Percentiles rank a stretch among this genome's conserved stretches.
Evolutionary conservation across 1,140 invertebrate species (phyloP).

Genomic region (Drusus annulatus): DNA sequence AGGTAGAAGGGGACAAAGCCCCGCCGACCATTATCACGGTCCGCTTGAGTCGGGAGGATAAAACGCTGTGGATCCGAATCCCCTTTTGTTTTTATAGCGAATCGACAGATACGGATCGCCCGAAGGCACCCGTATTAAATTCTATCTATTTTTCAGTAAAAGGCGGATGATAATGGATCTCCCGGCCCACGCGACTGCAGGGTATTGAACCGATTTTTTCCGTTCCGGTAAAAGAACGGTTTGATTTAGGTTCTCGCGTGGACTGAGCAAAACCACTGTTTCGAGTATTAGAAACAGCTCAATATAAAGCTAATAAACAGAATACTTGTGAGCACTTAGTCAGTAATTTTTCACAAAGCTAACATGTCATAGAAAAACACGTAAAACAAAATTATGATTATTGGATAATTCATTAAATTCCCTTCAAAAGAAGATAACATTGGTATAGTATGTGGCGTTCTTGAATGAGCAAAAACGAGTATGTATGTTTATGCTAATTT

Average conservation of each 20-base stretch:
- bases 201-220: conserved; percentile 11
- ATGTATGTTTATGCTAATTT: too few species aligned
- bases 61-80: conserved; percentile 41
- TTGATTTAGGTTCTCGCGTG: neutral
- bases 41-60: conserved; percentile 49
- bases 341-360: too few species aligned
- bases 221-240: conserved; percentile 30
- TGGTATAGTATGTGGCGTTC: too few species aligned
- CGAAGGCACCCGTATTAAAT: conserved; percentile 56
- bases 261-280: too few species aligned
- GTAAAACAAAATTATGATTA: too few species aligned
- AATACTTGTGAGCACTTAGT: too few species aligned
- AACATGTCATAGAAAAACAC: too few species aligned
- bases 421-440: too few species aligned
- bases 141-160: conserved; percentile 59
- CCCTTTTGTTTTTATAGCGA: conserved; percentile 59
- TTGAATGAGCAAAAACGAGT: too few species aligned
- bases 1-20: conserved; percentile 38
- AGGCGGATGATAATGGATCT: conserved; percentile 53
- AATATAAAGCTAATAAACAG: too few species aligned
- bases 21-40: conserved; percentile 57
- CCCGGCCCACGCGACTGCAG: conserved; percentile 38
- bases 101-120: conserved; percentile 58
- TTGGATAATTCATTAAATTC: too few species aligned
- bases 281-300: too few species aligned